Evolutionary conservation across 2,888 invertebrate species (phyloP).

Genomic region (Panorpa germanica): DNA sequence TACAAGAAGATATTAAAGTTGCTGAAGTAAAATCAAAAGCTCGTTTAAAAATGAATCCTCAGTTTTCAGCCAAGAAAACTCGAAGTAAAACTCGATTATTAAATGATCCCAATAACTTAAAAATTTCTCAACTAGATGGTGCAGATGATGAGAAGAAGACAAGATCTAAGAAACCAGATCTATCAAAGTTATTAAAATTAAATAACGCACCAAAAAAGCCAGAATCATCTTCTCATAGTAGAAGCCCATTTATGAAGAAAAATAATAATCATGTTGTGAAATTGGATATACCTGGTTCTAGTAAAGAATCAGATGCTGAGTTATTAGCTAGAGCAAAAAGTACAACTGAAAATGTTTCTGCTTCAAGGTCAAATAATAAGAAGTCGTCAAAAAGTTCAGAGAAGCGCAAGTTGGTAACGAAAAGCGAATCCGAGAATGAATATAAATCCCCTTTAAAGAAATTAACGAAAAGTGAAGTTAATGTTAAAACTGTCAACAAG

Average conservation of each 20-base stretch:
- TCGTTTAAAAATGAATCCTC: background rate
- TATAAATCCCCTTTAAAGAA: no score
- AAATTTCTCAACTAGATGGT: constrained; percentile 36
- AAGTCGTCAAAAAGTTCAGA: no score
- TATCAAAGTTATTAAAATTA: no score
- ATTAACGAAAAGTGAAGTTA: no score
- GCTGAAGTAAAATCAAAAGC: background rate
- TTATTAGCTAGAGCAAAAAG: constrained; percentile 13
- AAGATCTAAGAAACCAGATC: constrained; percentile 17
- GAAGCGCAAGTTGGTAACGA: no score
- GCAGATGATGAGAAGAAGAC: constrained; percentile 22
- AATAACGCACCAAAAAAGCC: constrained; percentile 12
- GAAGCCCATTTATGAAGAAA: constrained; percentile 9
- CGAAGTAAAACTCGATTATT: constrained; percentile 14
- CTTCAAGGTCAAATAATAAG: constrained; percentile 1
- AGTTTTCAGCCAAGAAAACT: constrained; percentile 11
- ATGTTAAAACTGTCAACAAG: no score
- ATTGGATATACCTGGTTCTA: no score
- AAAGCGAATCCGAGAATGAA: no score
- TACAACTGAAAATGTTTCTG: constrained; percentile 1
- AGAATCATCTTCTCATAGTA: constrained; percentile 9
- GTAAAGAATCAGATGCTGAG: constrained; percentile 16
- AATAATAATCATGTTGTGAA: no score
- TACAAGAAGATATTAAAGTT: background rate
- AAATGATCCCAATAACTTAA: constrained; percentile 16